Conservation (phyloP, 1,140 invertebrate genomes). For the Oppia nitens region DNA sequence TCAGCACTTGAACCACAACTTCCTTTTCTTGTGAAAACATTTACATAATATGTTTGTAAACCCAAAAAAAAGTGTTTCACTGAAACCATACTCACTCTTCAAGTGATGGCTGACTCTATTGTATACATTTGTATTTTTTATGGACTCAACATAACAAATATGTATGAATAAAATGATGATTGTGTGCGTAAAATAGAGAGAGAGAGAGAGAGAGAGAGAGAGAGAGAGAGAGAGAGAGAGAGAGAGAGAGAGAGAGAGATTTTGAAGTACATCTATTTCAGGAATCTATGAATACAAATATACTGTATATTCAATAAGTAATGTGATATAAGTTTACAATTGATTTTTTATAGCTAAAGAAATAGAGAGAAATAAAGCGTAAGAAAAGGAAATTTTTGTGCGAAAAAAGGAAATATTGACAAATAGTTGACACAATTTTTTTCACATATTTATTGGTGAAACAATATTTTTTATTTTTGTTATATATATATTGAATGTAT, state of each 20-base stretch:
- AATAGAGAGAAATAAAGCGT: neutral
- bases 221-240: neutral
- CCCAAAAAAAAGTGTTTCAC: neutral
- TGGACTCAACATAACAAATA: no score
- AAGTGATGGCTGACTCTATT: no score
- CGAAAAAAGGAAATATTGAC: neutral
- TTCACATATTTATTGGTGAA: no score
- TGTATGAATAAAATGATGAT: no score
- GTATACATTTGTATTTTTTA: no score
- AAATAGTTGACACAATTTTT: neutral
- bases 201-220: neutral
- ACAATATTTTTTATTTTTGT: no score
- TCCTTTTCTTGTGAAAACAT: neutral
- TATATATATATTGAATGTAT: no score
- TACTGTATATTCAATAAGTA: neutral
- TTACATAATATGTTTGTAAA: neutral
- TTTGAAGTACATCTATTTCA: neutral
- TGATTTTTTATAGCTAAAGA: neutral
- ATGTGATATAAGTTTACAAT: neutral
- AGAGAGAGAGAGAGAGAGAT: neutral
- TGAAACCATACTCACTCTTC: no score
- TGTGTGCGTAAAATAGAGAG: neutral
- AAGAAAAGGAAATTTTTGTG: neutral
- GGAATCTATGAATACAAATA: neutral
- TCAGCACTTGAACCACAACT: neutral